A percentile compares a stretch with the other conserved stretches of the same genome.
These are phyloP conservation scores for Diabrotica balteata DNA, from an alignment of 2,888 invertebrate species.

Conservation along the genomic window DNA sequence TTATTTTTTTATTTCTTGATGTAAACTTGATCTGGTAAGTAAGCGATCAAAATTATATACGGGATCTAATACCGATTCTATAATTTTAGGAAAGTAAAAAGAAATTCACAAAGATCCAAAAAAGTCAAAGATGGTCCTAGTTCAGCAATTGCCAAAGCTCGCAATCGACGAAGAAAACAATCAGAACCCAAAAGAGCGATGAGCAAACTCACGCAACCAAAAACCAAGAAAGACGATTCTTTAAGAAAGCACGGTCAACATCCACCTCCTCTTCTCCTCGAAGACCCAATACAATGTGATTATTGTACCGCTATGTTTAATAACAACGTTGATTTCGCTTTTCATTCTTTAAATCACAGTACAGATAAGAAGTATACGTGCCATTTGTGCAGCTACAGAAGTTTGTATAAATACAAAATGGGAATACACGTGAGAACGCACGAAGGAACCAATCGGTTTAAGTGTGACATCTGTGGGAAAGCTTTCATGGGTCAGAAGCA, in stretches of 20 bases:
- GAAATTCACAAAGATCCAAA: too few relatives aligned
- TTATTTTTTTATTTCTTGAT: too few relatives aligned
- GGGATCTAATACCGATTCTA: too few relatives aligned
- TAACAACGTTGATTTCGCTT: conserved; percentile 29
- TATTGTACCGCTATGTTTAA: conserved; percentile 18
- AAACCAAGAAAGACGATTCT: not conserved
- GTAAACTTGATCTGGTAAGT: too few relatives aligned
- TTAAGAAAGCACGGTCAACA: not conserved
- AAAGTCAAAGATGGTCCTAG: too few relatives aligned
- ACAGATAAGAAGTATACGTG: conserved; percentile 29
- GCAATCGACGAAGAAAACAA: not conserved
- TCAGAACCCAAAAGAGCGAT: not conserved
- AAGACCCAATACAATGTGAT: conserved; percentile 24
- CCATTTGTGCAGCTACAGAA: conserved; percentile 30
- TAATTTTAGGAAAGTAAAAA: too few relatives aligned
- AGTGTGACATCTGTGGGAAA: conserved; percentile 60
- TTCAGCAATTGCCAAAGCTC: too few relatives aligned
- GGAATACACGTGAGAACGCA: conserved; percentile 59
- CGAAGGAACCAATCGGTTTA: conserved; percentile 56
- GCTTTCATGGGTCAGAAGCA: conserved; percentile 61
- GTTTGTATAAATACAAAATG: conserved; percentile 40
- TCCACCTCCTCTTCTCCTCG: conserved; percentile 22
- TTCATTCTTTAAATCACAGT: conserved; percentile 28
- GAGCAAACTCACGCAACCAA: not conserved
- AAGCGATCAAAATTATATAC: too few relatives aligned